phyloP scores from a whole-genome alignment of 1,140 invertebrate species.

The Phenacoccus solenopsis region DNA sequence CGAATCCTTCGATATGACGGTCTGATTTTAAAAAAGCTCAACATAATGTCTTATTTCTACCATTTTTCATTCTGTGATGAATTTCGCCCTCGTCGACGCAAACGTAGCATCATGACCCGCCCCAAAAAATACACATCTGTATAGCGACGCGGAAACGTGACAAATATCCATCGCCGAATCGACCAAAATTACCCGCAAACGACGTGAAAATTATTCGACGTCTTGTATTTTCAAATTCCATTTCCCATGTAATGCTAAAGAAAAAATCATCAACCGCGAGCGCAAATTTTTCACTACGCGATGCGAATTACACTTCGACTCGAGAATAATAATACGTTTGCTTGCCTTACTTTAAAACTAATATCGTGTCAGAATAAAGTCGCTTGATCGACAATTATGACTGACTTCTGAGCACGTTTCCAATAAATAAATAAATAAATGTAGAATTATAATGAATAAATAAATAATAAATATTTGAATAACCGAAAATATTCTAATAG shows the following conservation, averaged over 20 bases:
- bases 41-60: background rate
- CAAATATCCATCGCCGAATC: background rate
- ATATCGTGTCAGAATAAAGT: background rate
- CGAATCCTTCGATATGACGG: slow-evolving; percentile 4
- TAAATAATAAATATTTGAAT: no score
- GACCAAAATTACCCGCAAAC: background rate
- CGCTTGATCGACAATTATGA: no score
- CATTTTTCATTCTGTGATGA: background rate
- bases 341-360: background rate
- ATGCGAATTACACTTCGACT: background rate
- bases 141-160: background rate
- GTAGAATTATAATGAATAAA: no score
- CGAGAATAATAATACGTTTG: background rate
- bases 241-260: background rate
- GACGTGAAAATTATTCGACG: no score
- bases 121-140: no score
- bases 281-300: no score
- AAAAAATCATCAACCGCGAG: background rate
- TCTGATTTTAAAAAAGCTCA: background rate
- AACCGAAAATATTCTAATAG: no score
- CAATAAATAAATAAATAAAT: no score
- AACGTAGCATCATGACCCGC: background rate
- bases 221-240: no score
- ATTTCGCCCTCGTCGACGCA: background rate
- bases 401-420: no score